Conservation (phyloP, 2,797 vertebrate genomes). For the Acrossocheilus wenchowensis region DNA sequence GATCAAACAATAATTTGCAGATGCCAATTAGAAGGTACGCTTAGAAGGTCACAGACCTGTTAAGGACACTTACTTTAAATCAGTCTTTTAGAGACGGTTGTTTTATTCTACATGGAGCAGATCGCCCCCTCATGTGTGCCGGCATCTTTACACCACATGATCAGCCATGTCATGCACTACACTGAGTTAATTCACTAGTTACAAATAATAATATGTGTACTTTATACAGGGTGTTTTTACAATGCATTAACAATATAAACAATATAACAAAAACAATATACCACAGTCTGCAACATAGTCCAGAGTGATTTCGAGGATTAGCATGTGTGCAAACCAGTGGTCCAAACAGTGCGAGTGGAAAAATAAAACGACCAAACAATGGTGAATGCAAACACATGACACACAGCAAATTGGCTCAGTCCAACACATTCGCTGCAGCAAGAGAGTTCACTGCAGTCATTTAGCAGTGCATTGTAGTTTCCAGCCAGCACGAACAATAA, state of each 20-base stretch:
- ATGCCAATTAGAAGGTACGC: background rate
- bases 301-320: background rate
- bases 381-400: background rate
- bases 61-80: background rate
- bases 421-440: background rate
- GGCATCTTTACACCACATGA: background rate
- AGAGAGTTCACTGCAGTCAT: background rate
- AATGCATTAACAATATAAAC: slow-evolving; percentile 1
- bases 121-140: background rate
- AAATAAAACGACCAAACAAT: background rate
- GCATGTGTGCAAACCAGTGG: slow-evolving; percentile 9
- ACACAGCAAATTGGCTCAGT: background rate
- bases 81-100: background rate
- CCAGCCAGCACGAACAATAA: background rate
- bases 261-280: slow-evolving; percentile 7
- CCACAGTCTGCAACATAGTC: background rate
- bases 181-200: background rate
- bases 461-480: background rate
- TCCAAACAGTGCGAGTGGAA: background rate
- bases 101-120: background rate
- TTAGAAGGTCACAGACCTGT: background rate
- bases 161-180: background rate
- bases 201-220: slow-evolving; percentile 8
- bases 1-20: background rate
- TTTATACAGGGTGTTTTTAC: background rate